These are phyloP conservation scores for Morelia viridis DNA, from an alignment of 2,797 vertebrate genomes.

Conservation along the genomic window DNA sequence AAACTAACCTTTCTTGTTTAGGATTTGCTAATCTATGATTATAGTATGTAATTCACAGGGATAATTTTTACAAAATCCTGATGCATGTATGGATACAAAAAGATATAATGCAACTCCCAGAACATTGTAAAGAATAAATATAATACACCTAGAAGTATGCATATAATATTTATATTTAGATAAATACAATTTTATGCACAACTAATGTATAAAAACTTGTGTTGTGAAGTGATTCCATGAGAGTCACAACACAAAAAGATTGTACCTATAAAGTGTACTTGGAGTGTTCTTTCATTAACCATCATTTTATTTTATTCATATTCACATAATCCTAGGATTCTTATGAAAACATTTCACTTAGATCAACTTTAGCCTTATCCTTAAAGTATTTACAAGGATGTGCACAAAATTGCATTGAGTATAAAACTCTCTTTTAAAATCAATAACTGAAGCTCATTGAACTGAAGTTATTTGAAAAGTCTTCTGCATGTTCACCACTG, in stretches of 20 bases:
- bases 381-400: conserved; percentile 38
- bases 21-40: too few relatives aligned
- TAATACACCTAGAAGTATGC: neutral
- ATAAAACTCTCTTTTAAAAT: conserved; percentile 46
- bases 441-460: conserved; percentile 35
- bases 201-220: conserved; percentile 19
- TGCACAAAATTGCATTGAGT: conserved; percentile 48
- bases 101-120: conserved; percentile 6
- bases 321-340: conserved; percentile 22
- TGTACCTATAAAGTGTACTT: conserved; percentile 2
- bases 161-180: conserved; percentile 34
- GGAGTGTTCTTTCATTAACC: conserved; percentile 1
- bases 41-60: conserved; percentile 21
- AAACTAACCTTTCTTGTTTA: neutral
- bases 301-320: neutral
- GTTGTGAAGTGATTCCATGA: neutral
- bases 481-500: neutral
- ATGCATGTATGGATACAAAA: conserved; percentile 20
- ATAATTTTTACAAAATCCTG: neutral
- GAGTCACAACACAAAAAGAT: conserved; percentile 3
- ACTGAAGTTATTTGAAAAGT: conserved; percentile 24
- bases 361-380: conserved; percentile 33
- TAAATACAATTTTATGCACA: conserved; percentile 1
- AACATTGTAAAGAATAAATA: conserved; percentile 42
- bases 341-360: conserved; percentile 57